phyloP scores from a whole-genome alignment of 1,140 invertebrate species.

The Plodia interpunctella region DNA sequence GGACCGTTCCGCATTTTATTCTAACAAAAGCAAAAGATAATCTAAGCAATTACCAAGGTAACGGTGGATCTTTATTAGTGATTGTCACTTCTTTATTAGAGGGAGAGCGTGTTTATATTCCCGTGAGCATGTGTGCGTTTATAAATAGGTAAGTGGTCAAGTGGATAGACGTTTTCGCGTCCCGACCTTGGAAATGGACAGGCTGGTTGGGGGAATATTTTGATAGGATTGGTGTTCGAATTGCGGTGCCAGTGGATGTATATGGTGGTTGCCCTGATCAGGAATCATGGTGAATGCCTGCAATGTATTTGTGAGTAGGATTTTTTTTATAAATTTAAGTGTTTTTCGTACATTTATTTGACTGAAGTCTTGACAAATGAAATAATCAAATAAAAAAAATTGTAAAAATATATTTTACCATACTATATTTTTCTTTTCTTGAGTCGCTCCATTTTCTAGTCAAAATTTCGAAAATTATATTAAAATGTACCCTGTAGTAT shows the following conservation, averaged over 20 bases:
- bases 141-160: conserved; percentile 67
- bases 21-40: conserved; percentile 16
- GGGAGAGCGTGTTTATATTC: conserved; percentile 3
- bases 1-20: conserved; percentile 15
- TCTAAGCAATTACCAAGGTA: conserved; percentile 13
- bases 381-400: no score
- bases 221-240: neutral
- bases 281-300: conserved; percentile 47
- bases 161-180: conserved; percentile 47
- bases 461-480: no score
- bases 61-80: conserved; percentile 16
- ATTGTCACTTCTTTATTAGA: conserved; percentile 12
- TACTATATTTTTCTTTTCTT: no score
- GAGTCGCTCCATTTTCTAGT: no score
- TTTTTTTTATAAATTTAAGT: no score
- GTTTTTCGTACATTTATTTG: no score
- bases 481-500: no score
- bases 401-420: no score
- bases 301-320: conserved; percentile 43
- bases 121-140: conserved; percentile 50
- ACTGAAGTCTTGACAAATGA: no score
- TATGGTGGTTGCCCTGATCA: conserved; percentile 31
- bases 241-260: conserved; percentile 16
- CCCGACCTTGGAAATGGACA: conserved; percentile 68
- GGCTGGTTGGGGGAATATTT: conserved; percentile 19